Base-by-base conservation (phyloP, 2,888 invertebrate species). In the Chymomyza amoena region DNA sequence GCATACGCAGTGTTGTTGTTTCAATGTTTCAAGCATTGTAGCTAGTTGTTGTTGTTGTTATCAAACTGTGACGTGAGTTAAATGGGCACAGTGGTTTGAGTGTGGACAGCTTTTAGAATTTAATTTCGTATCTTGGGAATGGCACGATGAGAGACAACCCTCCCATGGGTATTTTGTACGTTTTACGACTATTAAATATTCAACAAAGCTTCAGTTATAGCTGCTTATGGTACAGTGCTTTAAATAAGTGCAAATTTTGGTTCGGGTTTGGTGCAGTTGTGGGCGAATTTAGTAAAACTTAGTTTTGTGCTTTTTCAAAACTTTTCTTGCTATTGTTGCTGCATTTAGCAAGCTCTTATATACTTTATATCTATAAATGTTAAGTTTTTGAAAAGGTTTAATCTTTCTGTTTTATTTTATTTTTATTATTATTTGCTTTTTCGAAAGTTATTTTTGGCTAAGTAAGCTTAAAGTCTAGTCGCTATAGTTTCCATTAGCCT, bases 1-100 rank as follows among this genome's bases (percentile, higher is more conserved):
- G 86, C 81, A 88, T 80, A 80, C 78, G 81, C 73, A 72, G 20
- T 68, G 75, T 70, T 70, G 72, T 70, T 73, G 7, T 7, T n/a
- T n/a, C 32, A 32, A 32, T 32, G 32, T 9, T 32, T 6, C 32
- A 7, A 9, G 32, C 72, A 69, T 15, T 36, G 15, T 18, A n/a
- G 36, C n/a, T n/a, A n/a, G n/a, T n/a, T n/a, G n/a, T n/a, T n/a
- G n/a, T 57, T 28, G 20, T 57, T 57, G 28, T 57, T 20, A 45
- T 45, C 39, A 45, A 39, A 6, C 13, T 45, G 39, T 45, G 39
- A 45, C 13, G 39, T 45, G 39, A 45, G 39, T 45, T 45, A 45
- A 45, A 45, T 10, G 39, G 39, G 39, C 13, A 45, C 13, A 45
- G 39, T 45, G 39, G 39, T 45, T 45, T 45, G 39, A 7, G 39